Base-by-base conservation (phyloP, 2,888 invertebrate genomes). In the Lottia gigantea region DNA sequence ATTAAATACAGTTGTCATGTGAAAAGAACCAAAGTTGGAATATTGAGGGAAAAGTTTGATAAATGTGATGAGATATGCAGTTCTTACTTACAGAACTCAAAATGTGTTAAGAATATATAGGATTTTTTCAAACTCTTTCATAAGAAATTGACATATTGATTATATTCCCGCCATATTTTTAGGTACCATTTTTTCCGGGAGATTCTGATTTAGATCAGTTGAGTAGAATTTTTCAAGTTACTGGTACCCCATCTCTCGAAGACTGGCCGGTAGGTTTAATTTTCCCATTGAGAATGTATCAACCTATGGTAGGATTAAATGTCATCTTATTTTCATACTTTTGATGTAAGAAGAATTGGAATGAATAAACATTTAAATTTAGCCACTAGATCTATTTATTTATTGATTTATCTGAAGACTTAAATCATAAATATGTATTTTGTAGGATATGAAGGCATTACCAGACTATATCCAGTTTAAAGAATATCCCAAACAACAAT, bases 141-240 rank as follows among this genome's bases (percentile, higher is more conserved):
- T 25, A n/a, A n/a, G n/a, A n/a, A n/a, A n/a, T 31, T 31, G 31
- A 31, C 31, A 40, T 40, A 40, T 40, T 40, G 8, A 8, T 31
- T 11, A 40, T 40, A 11, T 40, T 15, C 46, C 4, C 4, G 19
- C n/a, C 46, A 62, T 15, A 47, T 23, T 74, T 74, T 12, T 77
- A 90, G 90, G 93, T 94, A 4, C 98, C 99, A 1, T 94, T 99
- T 84, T 91, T 99, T 74, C 96, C 98, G 0, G 98, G 98, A 8
- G 98, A 98, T 83, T 94, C 97, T 0, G 99, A 99, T 89, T 90
- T 99, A 70, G 98, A 98, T 90, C 99, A 99, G 87, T 90, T 99
- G 62, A 94, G 95, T 0, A 94, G 94, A 84, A 99, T 99, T 83
- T 98, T 97, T 89, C 94, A 94, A 89, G 95, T 95, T 46, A 91